Evolutionary conservation across 2,113 vertebrate genomes (phyloP), one percentile per base, ranked within the genome.

Genomic region (Mesembrinibis cayennensis): DNA sequence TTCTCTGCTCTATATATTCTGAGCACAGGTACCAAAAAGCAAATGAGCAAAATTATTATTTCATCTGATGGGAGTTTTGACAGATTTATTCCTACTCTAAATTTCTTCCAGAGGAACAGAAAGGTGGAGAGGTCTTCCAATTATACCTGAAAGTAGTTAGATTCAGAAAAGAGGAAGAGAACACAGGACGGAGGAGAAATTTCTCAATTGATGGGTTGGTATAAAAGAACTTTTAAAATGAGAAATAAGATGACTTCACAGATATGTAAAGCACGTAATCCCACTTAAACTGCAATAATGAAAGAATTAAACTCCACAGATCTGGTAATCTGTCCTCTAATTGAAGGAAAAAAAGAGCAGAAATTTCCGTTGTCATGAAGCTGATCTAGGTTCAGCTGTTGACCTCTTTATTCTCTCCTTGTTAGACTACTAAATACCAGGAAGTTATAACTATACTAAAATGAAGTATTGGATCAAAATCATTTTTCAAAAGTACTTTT

Each of bases 371-470:
- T 96, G 78, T 91, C 77, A 66, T 88, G 89, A 96, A 94, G 87
- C 81, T 97, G 82, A 92, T 91, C 95, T 85, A 80, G 71, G 87
- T 88, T 93, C 93, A 92, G 62, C 67, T 95, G 29, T 66, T 94
- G 92, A 96, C 70, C 71, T 95, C 92, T 93, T 72, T 96, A 89
- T 94, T 92, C 81, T 94, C 56, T 34, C 62, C 82, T 87, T 96
- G 66, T 93, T 95, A 89, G 50, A 85, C 95, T 97, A 84, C 96
- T 95, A 95, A 97, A 95, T 65, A 96, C 18, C 55, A 36, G 32
- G 86, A 96, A 97, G 89, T 97, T 89, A 85, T 95, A 90, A 74
- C 70, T 95, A 16, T 32, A 42, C 56, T 83, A 56, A 93, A 89
- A 81, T 93, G 76, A 97, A 97, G 49, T 84, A 95, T 26, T 93